A percentile compares a stretch with the other conserved stretches of the same genome.
Conservation (phyloP, 2,113 vertebrate species). For the Marmota monax region DNA sequence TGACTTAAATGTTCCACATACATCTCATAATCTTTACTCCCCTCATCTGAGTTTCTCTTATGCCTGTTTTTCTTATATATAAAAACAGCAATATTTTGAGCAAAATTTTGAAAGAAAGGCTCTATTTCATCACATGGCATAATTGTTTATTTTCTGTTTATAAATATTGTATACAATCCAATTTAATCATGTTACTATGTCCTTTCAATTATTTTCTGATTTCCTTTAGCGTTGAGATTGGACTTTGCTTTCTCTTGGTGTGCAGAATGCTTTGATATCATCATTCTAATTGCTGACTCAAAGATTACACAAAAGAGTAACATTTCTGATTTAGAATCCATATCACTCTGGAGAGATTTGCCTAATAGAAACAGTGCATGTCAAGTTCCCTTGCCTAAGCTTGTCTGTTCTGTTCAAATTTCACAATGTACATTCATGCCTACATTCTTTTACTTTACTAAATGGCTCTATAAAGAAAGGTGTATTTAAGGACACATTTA, state of each 20-base stretch:
- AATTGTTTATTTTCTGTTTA: constrained; percentile 64
- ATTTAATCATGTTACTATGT: constrained; percentile 62
- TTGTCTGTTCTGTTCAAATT: constrained; percentile 57
- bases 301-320: constrained; percentile 58
- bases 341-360: constrained; percentile 62
- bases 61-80: constrained; percentile 67
- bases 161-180: constrained; percentile 37
- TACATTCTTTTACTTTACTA: not conserved
- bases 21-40: not conserved
- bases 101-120: constrained; percentile 53
- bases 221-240: constrained; percentile 67
- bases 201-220: constrained; percentile 71
- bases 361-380: constrained; percentile 63
- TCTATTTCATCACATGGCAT: not conserved
- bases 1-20: constrained; percentile 63
- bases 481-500: not conserved
- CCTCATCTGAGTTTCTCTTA: constrained; percentile 51
- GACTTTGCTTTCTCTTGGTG: constrained; percentile 69
- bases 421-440: not conserved
- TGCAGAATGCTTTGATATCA: constrained; percentile 39
- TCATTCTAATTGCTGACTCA: constrained; percentile 60
- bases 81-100: constrained; percentile 43
- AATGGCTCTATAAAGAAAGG: not conserved
- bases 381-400: constrained; percentile 69
- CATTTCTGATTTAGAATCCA: constrained; percentile 57